Conservation (phyloP, 1,140 invertebrate genomes). For the Acromyrmex echinatior region DNA sequence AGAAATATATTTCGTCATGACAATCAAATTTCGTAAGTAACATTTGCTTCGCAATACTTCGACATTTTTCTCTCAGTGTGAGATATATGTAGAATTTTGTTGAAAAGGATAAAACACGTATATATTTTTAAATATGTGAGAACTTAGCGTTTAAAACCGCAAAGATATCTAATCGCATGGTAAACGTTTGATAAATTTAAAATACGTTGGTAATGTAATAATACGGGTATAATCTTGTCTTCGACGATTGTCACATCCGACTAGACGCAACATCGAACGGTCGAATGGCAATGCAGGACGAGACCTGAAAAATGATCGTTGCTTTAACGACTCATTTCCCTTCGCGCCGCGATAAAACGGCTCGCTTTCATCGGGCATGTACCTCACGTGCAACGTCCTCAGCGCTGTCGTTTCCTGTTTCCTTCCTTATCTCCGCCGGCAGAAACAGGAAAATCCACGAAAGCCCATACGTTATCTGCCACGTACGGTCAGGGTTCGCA, state of each 20-base stretch:
- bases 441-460: constrained; percentile 80
- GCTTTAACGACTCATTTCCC: constrained; percentile 57
- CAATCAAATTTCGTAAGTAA: too few species aligned
- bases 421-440: constrained; percentile 64
- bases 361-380: constrained; percentile 71
- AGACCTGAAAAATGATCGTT: constrained; percentile 64
- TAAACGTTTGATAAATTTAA: background rate
- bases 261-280: background rate
- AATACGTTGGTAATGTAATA: too few species aligned
- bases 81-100: background rate
- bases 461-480: constrained; percentile 70
- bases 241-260: background rate
- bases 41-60: too few species aligned
- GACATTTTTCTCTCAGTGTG: too few species aligned
- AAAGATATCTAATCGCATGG: background rate
- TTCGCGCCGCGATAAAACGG: constrained; percentile 60
- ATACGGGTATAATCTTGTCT: constrained; percentile 14
- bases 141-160: background rate
- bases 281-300: background rate
- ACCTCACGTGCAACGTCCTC: constrained; percentile 73
- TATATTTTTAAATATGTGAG: background rate
- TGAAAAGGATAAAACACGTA: background rate
- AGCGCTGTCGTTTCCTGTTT: constrained; percentile 71
- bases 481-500: constrained; percentile 62
- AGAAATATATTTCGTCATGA: too few species aligned